A percentile compares a stretch with the other conserved stretches of the same genome.
Conservation (phyloP, 2,888 invertebrate species). For the Elegia similella region DNA sequence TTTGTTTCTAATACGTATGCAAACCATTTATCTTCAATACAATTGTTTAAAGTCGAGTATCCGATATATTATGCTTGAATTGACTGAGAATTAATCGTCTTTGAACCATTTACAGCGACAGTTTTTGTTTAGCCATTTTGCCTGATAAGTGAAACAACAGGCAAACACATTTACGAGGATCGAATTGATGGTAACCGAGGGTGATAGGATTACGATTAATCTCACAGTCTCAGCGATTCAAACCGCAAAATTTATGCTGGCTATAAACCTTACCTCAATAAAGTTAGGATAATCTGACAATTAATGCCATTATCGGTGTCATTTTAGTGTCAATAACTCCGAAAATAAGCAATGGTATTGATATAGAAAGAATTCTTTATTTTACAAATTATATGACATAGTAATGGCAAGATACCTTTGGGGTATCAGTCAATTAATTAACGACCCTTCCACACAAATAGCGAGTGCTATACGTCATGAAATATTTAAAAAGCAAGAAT, state of each 20-base stretch:
- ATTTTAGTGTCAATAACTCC: background rate
- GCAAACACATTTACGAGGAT: background rate
- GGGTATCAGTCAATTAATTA: slow-evolving; percentile 55
- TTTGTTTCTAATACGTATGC: background rate
- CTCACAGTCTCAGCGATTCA: background rate
- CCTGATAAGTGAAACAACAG: background rate
- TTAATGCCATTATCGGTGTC: background rate
- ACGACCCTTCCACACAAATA: slow-evolving; percentile 54
- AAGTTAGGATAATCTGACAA: background rate
- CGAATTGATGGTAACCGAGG: background rate
- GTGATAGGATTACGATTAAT: slow-evolving; percentile 3
- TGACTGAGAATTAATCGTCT: slow-evolving; percentile 3
- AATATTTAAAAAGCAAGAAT: slow-evolving; percentile 29
- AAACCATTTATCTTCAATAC: background rate
- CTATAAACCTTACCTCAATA: background rate
- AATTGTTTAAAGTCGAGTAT: background rate
- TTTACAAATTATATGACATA: background rate
- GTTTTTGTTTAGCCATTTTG: background rate
- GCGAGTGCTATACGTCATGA: slow-evolving; percentile 42
- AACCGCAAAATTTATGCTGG: background rate
- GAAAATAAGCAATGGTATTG: background rate
- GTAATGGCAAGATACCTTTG: slow-evolving; percentile 52
- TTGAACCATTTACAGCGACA: background rate
- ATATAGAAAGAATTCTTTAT: background rate
- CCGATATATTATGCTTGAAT: background rate